phyloP scores from a whole-genome alignment of 1,140 invertebrate genomes.

The Zaprionus camerounensis region DNA sequence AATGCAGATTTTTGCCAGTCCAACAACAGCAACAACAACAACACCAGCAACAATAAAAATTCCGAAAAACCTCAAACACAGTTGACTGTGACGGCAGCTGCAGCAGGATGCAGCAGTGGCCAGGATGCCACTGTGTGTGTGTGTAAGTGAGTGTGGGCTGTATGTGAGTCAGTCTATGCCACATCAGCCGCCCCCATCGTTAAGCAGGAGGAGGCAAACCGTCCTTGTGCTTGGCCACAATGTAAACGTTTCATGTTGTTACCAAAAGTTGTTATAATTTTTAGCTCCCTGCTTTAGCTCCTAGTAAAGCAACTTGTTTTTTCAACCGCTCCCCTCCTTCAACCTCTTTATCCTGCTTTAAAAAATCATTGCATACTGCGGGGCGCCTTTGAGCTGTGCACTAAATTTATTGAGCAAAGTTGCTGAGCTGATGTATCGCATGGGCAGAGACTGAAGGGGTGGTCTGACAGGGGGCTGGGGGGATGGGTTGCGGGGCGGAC shows the following conservation, averaged over 20 bases:
- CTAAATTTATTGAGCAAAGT: slow-evolving; percentile 81
- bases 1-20: slow-evolving; percentile 77
- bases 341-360: not conserved
- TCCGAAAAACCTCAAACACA: slow-evolving; percentile 50
- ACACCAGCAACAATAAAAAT: slow-evolving; percentile 69
- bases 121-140: not conserved
- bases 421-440: slow-evolving; percentile 77
- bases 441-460: slow-evolving; percentile 39
- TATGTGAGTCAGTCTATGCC: not conserved
- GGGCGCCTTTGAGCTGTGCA: slow-evolving; percentile 67
- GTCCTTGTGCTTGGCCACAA: slow-evolving; percentile 54
- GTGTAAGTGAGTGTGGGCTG: not conserved
- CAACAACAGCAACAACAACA: slow-evolving; percentile 44
- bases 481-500: slow-evolving; percentile 49
- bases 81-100: slow-evolving; percentile 28
- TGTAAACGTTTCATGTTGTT: slow-evolving; percentile 81
- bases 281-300: slow-evolving; percentile 48
- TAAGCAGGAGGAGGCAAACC: slow-evolving; percentile 60
- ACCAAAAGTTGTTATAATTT: slow-evolving; percentile 81
- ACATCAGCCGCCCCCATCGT: slow-evolving; percentile 34
- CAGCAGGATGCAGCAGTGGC: slow-evolving; percentile 10
- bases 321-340: not conserved
- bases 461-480: not conserved
- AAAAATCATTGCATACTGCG: slow-evolving; percentile 77
- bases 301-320: slow-evolving; percentile 71